Base-by-base conservation (phyloP, 1,140 invertebrate species). In the Zaprionus kolodkinae region DNA sequence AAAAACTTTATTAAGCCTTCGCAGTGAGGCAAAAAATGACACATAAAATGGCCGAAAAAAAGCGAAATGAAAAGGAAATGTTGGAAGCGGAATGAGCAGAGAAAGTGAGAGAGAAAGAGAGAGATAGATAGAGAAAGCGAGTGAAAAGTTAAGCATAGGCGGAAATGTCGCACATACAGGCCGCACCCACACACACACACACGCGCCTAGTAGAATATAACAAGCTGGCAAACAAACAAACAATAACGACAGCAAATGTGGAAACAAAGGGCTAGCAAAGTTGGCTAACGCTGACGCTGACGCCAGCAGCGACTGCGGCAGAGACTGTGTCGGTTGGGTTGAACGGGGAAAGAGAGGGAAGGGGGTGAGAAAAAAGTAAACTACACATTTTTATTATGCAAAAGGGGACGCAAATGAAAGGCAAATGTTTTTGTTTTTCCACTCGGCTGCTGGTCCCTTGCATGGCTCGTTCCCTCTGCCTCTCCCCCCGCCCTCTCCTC, bases 351-450 rank as follows among this genome's bases (percentile, higher is more conserved):
- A n/a, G n/a, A n/a, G 35, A 36, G 10, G 6, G 43, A 48, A 12
- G 13, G 12, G 54, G 36, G 13, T 57, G 7, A n/a, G 36, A 72
- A 89, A 89, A 66, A 71, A 77, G 72, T 81, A 85, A 88, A 88
- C 84, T 88, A 89, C 81, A 89, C 85, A 89, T 88, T 88, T 88
- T 88, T 88, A 88, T 85, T 89, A 88, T 88, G 84, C 84, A 88
- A 88, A 88, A 89, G 84, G 81, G 84, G 81, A 87, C 81, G 81
- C 81, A 88, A 88, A 88, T 88, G 84, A 88, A 88, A 88, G 81
- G 84, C 84, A 88, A 88, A 88, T 88, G 84, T 88, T 88, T 88
- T 88, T 74, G 72, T 79, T 88, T 89, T 81, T 85, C 48, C 81
- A 63, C 74, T 77, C 74, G 69, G 70, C 62, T 79, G 54, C 65